These are phyloP conservation scores for Xyrauchen texanus DNA, from an alignment of 2,113 vertebrate genomes.

Conservation along the genomic window DNA sequence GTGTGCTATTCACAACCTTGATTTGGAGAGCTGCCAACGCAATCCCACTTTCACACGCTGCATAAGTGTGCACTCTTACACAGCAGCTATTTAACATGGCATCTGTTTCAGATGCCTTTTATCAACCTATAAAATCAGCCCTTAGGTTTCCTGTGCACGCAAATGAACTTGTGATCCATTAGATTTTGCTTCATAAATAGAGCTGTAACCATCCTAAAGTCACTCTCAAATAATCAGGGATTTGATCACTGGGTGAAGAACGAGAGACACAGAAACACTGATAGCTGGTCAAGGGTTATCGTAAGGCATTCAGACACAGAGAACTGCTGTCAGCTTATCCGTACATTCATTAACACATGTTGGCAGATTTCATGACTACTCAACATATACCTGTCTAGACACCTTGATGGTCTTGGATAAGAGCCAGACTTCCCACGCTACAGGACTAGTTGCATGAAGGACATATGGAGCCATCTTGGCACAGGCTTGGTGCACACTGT, in stretches of 20 bases:
- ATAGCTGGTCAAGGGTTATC: conserved; percentile 42
- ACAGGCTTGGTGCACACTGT: background rate
- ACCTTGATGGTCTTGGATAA: conserved; percentile 38
- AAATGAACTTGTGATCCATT: conserved; percentile 38
- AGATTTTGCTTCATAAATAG: conserved; percentile 23
- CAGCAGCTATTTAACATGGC: conserved; percentile 57
- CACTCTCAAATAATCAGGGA: conserved; percentile 30
- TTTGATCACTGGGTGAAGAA: conserved; percentile 23
- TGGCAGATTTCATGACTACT: conserved; percentile 42
- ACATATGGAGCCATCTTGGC: conserved; percentile 50
- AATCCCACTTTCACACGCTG: conserved; percentile 67
- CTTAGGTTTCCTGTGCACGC: conserved; percentile 42
- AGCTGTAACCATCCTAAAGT: conserved; percentile 25
- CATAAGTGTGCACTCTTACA: conserved; percentile 53
- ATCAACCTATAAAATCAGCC: conserved; percentile 56
- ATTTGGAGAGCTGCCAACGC: conserved; percentile 73
- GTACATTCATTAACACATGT: conserved; percentile 44
- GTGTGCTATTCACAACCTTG: conserved; percentile 67
- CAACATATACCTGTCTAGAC: conserved; percentile 45
- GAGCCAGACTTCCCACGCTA: conserved; percentile 39
- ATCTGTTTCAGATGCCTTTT: conserved; percentile 59
- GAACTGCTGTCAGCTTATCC: conserved; percentile 25
- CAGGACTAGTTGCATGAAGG: conserved; percentile 34
- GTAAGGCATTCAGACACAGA: background rate
- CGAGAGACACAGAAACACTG: conserved; percentile 13